A percentile compares a stretch with the other conserved stretches of the same genome.
Evolutionary conservation across 2,797 vertebrate genomes (phyloP).

Genomic region (Scleropages formosus): DNA sequence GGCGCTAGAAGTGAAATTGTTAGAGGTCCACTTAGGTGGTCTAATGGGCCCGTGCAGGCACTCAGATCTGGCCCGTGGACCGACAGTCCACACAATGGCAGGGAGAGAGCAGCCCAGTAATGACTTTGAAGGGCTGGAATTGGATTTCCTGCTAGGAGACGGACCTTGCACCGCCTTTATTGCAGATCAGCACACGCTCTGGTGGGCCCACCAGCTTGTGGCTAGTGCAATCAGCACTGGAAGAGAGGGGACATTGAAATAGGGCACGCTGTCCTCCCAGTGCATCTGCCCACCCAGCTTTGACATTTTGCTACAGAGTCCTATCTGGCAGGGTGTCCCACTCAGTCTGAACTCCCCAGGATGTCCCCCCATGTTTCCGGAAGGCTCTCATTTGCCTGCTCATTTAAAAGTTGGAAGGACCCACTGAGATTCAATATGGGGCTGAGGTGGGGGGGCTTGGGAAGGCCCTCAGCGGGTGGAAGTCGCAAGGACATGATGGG

Average conservation of each 20-base stretch:
- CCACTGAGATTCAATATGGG: slow-evolving; percentile 82
- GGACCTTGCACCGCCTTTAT: slow-evolving; percentile 66
- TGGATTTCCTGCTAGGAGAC: slow-evolving; percentile 68
- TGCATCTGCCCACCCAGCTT: slow-evolving; percentile 59
- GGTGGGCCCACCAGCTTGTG: slow-evolving; percentile 62
- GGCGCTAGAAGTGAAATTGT: slow-evolving; percentile 27
- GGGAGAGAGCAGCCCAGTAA: slow-evolving; percentile 56
- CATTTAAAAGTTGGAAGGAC: slow-evolving; percentile 77
- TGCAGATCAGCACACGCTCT: slow-evolving; percentile 68
- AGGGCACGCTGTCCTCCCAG: slow-evolving; percentile 53
- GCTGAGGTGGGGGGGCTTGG: slow-evolving; percentile 68
- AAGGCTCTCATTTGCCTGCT: slow-evolving; percentile 77
- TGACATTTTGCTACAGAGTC: slow-evolving; percentile 55
- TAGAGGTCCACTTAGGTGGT: slow-evolving; percentile 41
- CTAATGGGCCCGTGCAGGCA: slow-evolving; percentile 33
- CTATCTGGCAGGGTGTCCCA: background rate
- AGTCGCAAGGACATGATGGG: slow-evolving; percentile 57
- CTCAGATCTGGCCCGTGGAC: background rate
- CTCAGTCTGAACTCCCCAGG: slow-evolving; percentile 16
- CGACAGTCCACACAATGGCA: slow-evolving; percentile 41
- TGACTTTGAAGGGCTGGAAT: slow-evolving; percentile 71
- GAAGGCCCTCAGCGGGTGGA: slow-evolving; percentile 67
- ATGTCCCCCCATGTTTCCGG: slow-evolving; percentile 42
- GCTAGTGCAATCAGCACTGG: slow-evolving; percentile 50
- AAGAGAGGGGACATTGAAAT: slow-evolving; percentile 70